Conservation (phyloP, 1,140 invertebrate genomes). For the Hyles vespertilio region DNA sequence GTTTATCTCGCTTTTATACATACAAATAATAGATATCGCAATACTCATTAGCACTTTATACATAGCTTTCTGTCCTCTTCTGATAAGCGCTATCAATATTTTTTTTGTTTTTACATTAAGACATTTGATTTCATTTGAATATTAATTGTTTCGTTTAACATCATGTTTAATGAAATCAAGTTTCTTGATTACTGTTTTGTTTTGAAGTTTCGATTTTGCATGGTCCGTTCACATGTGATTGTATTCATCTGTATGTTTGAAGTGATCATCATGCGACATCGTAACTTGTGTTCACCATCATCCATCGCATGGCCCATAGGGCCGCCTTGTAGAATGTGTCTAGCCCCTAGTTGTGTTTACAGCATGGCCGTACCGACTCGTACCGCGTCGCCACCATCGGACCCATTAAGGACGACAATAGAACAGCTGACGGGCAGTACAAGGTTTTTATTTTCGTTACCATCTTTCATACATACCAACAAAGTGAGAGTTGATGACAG, state of each 20-base stretch:
- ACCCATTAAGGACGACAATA: conserved; percentile 93
- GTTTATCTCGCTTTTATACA: no score
- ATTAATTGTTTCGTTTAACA: not conserved
- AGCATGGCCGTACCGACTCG: conserved; percentile 95
- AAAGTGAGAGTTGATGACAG: conserved; percentile 38
- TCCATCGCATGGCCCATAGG: conserved; percentile 60
- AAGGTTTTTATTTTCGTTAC: conserved; percentile 83
- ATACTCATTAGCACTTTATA: no score
- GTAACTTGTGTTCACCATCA: conserved; percentile 39
- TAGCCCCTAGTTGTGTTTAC: conserved; percentile 79
- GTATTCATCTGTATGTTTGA: conserved; percentile 2
- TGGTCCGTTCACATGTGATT: conserved; percentile 14
- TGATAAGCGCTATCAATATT: no score
- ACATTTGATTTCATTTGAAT: not conserved
- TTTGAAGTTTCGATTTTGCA: conserved; percentile 26
- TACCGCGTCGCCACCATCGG: conserved; percentile 94
- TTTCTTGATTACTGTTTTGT: conserved; percentile 13
- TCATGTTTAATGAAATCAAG: not conserved
- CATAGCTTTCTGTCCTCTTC: no score
- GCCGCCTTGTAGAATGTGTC: conserved; percentile 69
- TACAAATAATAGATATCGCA: no score
- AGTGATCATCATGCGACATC: conserved; percentile 24
- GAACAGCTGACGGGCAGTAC: conserved; percentile 92
- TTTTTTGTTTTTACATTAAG: no score
- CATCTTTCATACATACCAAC: conserved; percentile 49